Percentiles rank a stretch among this genome's conserved stretches.
Conservation (phyloP, 2,888 invertebrate species). For the Synanthedon andrenaeformis region DNA sequence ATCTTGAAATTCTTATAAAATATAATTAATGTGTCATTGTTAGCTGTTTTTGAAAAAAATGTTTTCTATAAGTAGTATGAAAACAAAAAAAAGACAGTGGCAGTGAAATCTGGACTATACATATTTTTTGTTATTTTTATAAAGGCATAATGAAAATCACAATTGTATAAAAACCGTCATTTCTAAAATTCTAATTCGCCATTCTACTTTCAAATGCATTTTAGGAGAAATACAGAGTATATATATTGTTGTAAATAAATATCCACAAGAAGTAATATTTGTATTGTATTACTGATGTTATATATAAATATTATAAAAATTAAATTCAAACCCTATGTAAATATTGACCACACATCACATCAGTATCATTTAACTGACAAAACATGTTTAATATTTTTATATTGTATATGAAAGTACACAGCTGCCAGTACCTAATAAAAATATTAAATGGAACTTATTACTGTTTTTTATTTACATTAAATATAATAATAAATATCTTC, state of each 20-base stretch:
- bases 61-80: no score
- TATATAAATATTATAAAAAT: conserved; percentile 9
- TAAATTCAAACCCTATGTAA: conserved; percentile 44
- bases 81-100: no score
- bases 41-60: no score
- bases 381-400: conserved; percentile 67
- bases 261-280: conserved; percentile 2
- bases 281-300: conserved; percentile 27
- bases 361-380: conserved; percentile 41
- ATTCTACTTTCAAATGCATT: no score
- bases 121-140: no score
- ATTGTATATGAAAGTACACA: conserved; percentile 38
- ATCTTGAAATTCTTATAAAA: no score
- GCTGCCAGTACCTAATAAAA: conserved; percentile 60
- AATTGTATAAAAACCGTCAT: no score
- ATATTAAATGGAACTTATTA: conserved; percentile 49
- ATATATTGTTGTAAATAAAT: conserved; percentile 16
- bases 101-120: no score
- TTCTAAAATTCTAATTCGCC: no score
- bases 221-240: conserved; percentile 13
- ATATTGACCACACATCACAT: conserved; percentile 43
- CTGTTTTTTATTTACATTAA: neutral
- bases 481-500: no score
- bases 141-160: no score
- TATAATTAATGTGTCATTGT: no score